Conservation (phyloP, 2,113 vertebrate species). For the Stercorarius parasiticus region DNA sequence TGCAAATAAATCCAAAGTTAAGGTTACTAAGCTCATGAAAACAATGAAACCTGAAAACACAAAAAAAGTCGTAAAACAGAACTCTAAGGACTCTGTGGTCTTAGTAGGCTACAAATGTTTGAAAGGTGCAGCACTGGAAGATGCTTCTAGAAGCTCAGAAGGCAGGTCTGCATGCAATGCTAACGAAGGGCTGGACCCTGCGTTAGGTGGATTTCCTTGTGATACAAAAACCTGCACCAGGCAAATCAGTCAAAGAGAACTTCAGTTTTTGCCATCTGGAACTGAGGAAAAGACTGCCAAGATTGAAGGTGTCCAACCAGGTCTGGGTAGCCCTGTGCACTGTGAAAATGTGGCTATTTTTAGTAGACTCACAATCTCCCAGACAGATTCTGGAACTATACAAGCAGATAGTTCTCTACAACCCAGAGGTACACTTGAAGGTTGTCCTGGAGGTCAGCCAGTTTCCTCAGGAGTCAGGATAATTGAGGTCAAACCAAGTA, state of each 20-base stretch:
- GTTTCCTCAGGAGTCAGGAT: constrained; percentile 61
- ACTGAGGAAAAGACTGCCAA: constrained; percentile 71
- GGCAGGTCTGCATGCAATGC: constrained; percentile 74
- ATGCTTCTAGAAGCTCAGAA: constrained; percentile 80
- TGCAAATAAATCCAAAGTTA: constrained; percentile 89
- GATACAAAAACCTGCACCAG: constrained; percentile 75
- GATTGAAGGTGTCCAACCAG: constrained; percentile 66
- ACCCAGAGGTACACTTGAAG: constrained; percentile 60
- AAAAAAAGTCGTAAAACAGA: constrained; percentile 92
- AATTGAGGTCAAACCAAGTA: constrained; percentile 77
- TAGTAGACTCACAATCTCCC: constrained; percentile 75
- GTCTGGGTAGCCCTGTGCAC: constrained; percentile 61
- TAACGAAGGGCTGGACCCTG: constrained; percentile 78
- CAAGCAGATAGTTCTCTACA: constrained; percentile 59
- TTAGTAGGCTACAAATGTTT: constrained; percentile 96
- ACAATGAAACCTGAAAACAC: constrained; percentile 91
- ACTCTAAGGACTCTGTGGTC: constrained; percentile 94
- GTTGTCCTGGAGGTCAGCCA: constrained; percentile 58
- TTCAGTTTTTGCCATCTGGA: constrained; percentile 68
- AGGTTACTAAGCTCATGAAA: constrained; percentile 93
- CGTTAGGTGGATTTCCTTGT: constrained; percentile 68
- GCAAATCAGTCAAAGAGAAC: constrained; percentile 73
- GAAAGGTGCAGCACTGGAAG: constrained; percentile 80
- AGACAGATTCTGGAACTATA: constrained; percentile 78
- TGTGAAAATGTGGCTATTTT: constrained; percentile 72